A percentile compares a stretch with the other conserved stretches of the same genome.
Conservation (phyloP, 2,113 vertebrate genomes). For the Gymnobelideus leadbeateri region DNA sequence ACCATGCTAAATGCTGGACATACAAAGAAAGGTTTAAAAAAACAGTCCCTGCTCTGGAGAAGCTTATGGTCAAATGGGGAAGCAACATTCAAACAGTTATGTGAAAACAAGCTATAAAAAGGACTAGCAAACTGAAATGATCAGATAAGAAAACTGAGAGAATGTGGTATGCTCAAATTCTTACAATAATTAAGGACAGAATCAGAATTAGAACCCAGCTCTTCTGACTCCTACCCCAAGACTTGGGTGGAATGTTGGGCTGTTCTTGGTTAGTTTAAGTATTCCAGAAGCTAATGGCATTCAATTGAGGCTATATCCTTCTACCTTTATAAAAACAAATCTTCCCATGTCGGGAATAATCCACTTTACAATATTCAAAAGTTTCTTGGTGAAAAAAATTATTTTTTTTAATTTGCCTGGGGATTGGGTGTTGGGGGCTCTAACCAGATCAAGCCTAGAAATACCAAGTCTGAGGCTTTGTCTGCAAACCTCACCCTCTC, state of each 20-base stretch:
- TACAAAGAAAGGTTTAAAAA: neutral
- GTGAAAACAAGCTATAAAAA: neutral
- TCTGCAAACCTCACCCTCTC: constrained; percentile 57
- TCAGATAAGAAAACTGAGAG: neutral
- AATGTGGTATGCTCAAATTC: neutral
- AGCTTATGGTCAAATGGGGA: neutral
- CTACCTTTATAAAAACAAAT: constrained; percentile 30
- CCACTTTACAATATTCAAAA: constrained; percentile 60
- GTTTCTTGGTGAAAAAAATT: constrained; percentile 24
- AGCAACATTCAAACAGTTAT: neutral
- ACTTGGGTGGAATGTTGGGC: neutral
- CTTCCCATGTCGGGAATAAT: constrained; percentile 52
- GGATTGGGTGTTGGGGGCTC: neutral
- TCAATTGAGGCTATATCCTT: constrained; percentile 60
- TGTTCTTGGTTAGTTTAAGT: neutral
- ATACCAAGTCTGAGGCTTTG: constrained; percentile 52
- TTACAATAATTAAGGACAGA: neutral
- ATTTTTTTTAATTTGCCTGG: neutral
- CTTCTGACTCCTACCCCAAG: neutral
- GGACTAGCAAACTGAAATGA: neutral
- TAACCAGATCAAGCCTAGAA: constrained; percentile 57
- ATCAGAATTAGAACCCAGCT: neutral
- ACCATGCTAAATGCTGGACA: neutral
- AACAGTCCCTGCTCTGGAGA: neutral
- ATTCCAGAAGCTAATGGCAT: constrained; percentile 35